Conservation (phyloP, 2,113 vertebrate species). For the Carettochelys insculpta region DNA sequence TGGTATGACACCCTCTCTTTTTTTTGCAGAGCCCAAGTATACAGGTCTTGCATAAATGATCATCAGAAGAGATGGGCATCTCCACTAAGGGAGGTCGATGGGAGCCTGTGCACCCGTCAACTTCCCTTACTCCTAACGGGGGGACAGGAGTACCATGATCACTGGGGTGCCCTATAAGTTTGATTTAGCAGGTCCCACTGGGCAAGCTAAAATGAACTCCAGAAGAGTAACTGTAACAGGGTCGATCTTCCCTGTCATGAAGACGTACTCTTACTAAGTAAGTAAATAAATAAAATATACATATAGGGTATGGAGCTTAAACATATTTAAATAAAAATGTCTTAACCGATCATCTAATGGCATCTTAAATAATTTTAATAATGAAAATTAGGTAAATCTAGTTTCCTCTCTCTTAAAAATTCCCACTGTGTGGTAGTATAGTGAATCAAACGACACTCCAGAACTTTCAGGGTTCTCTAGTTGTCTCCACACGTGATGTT, state of each 20-base stretch:
- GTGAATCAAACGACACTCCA: background rate
- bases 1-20: background rate
- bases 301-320: background rate
- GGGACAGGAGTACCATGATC: too few relatives aligned
- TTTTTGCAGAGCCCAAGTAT: background rate
- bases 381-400: background rate
- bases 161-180: too few relatives aligned
- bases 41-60: background rate
- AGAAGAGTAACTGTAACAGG: too few relatives aligned
- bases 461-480: background rate
- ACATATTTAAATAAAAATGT: background rate
- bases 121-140: too few relatives aligned
- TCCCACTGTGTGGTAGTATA: background rate
- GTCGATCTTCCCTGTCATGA: too few relatives aligned
- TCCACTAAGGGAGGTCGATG: too few relatives aligned
- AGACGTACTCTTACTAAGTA: too few relatives aligned
- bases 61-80: background rate
- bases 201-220: too few relatives aligned
- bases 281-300: background rate
- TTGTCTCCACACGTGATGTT: background rate
- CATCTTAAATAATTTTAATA: background rate
- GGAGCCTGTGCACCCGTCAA: too few relatives aligned
- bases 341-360: background rate
- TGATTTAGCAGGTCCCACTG: too few relatives aligned
- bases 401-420: background rate